Evolutionary conservation across 2,113 vertebrate species (phyloP).

Genomic region (Pelobates fuscus): DNA sequence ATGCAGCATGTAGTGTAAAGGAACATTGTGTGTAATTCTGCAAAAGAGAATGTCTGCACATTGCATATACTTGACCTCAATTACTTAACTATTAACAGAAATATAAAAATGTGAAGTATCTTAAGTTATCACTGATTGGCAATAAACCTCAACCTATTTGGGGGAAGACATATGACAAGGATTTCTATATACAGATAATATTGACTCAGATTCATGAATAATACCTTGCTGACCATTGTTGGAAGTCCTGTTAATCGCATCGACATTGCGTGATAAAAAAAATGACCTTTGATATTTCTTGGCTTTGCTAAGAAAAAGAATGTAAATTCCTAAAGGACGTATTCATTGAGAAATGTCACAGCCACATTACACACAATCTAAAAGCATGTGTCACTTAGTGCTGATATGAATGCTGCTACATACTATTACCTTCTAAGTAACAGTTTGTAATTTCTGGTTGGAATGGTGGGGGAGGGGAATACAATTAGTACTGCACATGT

Average conservation of each 20-base stretch:
- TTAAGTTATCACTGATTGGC: slow-evolving; percentile 32
- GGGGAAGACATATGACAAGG: not conserved
- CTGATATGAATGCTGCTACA: not conserved
- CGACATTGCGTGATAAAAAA: slow-evolving; percentile 22
- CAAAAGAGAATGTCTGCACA: not conserved
- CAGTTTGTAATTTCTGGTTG: not conserved
- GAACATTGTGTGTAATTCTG: not conserved
- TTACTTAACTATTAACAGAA: slow-evolving; percentile 38
- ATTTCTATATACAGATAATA: slow-evolving; percentile 40
- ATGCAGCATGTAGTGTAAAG: too few relatives aligned
- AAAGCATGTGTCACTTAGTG: not conserved
- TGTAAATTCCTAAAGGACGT: slow-evolving; percentile 1
- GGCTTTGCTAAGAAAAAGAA: not conserved
- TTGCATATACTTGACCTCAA: slow-evolving; percentile 39
- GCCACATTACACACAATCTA: not conserved
- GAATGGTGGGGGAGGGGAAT: not conserved
- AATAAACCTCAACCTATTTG: slow-evolving; percentile 1
- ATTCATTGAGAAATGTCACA: slow-evolving; percentile 12
- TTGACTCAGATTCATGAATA: slow-evolving; percentile 33
- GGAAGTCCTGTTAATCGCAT: not conserved
- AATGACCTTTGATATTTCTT: slow-evolving; percentile 26
- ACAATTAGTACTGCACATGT: too few relatives aligned
- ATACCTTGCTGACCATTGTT: slow-evolving; percentile 17
- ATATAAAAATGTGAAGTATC: slow-evolving; percentile 44
- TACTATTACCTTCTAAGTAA: not conserved